A percentile compares a stretch with the other conserved stretches of the same genome.
Conservation (phyloP, 1,140 invertebrate species). For the Arion vulgaris region DNA sequence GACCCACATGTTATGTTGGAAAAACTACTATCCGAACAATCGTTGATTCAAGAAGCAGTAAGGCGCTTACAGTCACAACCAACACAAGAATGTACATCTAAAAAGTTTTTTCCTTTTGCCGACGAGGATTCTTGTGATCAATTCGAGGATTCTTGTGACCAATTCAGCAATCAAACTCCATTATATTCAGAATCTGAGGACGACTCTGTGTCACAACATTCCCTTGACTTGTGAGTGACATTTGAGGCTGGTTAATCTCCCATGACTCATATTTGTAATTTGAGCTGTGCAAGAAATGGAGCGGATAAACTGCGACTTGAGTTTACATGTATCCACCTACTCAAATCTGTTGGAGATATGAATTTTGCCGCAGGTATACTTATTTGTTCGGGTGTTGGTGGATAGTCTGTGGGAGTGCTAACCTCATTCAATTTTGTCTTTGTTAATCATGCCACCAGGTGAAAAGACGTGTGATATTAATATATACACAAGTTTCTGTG, state of each 20-base stretch:
- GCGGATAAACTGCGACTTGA: neutral
- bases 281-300: neutral
- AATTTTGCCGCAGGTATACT: neutral
- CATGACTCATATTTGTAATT: neutral
- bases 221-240: neutral
- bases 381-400: neutral
- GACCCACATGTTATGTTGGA: conserved; percentile 41
- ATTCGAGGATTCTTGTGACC: conserved; percentile 12
- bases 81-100: neutral
- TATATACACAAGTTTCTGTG: too few species aligned
- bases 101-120: neutral
- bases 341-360: neutral
- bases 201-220: conserved; percentile 3
- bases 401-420: neutral
- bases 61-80: conserved; percentile 37
- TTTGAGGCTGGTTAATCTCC: neutral
- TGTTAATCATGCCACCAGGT: too few species aligned
- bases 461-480: too few species aligned
- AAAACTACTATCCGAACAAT: conserved; percentile 50
- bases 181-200: conserved; percentile 18
- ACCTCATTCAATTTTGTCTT: neutral
- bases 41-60: conserved; percentile 55
- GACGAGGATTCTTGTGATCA: conserved; percentile 4
- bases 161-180: conserved; percentile 15
- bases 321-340: too few species aligned